These are phyloP conservation scores for Fistularia commersonii DNA, from an alignment of 2,797 vertebrate genomes.

Conservation along the genomic window DNA sequence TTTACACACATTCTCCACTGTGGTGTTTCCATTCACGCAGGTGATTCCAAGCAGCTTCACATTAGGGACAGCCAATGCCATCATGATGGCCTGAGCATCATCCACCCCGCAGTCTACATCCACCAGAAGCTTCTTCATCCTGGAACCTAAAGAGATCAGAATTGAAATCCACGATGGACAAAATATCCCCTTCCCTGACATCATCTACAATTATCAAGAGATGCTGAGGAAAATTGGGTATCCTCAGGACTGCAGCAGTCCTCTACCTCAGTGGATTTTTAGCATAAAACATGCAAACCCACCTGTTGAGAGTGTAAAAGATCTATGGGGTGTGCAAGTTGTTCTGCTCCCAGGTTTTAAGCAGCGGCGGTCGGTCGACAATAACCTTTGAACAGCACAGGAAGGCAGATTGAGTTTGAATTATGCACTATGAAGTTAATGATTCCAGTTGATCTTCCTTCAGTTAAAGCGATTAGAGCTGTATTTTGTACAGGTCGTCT, in stretches of 20 bases:
- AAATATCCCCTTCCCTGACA: background rate
- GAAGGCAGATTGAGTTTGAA: too few species aligned
- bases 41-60: slow-evolving; percentile 75
- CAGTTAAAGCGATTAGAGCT: too few species aligned
- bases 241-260: too few species aligned
- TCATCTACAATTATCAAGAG: too few species aligned
- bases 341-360: slow-evolving; percentile 4
- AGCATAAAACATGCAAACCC: background rate
- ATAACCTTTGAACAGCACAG: slow-evolving; percentile 25
- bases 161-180: background rate
- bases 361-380: background rate
- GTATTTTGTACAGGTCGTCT: too few species aligned
- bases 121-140: slow-evolving; percentile 72
- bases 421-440: background rate
- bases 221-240: too few species aligned
- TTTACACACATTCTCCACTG: slow-evolving; percentile 74
- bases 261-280: too few species aligned
- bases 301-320: slow-evolving; percentile 19
- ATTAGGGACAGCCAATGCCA: slow-evolving; percentile 64
- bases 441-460: background rate
- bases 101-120: slow-evolving; percentile 75
- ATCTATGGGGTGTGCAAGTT: background rate
- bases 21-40: slow-evolving; percentile 75
- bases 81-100: slow-evolving; percentile 78
- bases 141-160: slow-evolving; percentile 25